Conservation (phyloP, 2,113 vertebrate species). For the Embiotoca jacksoni region DNA sequence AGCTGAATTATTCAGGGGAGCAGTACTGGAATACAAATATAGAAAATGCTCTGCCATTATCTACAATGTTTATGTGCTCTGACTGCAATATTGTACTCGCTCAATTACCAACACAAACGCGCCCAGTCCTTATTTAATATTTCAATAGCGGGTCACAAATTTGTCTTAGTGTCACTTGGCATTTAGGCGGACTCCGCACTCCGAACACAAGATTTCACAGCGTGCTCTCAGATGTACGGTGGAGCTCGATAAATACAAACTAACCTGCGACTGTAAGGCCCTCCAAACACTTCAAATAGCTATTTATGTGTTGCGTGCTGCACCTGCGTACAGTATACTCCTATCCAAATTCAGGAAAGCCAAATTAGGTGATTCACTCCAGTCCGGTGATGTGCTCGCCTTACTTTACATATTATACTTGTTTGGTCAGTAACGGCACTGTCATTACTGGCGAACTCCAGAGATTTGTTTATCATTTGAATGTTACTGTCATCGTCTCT, state of each 20-base stretch:
- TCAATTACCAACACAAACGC: conserved; percentile 57
- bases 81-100: conserved; percentile 26
- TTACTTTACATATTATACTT: conserved; percentile 53
- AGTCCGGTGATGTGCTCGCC: background rate
- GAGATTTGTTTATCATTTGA: conserved; percentile 79
- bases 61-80: conserved; percentile 42
- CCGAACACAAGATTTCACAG: conserved; percentile 34
- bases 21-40: conserved; percentile 72
- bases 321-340: background rate
- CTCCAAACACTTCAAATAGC: conserved; percentile 26
- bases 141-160: conserved; percentile 50
- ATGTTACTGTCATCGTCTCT: conserved; percentile 31
- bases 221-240: conserved; percentile 13
- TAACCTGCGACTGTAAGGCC: conserved; percentile 20
- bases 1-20: conserved; percentile 75
- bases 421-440: conserved; percentile 4
- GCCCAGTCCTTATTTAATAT: conserved; percentile 58
- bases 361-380: conserved; percentile 4
- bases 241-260: conserved; percentile 42
- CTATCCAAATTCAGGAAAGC: conserved; percentile 26
- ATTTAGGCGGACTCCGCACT: conserved; percentile 30
- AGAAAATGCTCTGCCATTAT: conserved; percentile 54
- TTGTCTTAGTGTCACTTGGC: conserved; percentile 49
- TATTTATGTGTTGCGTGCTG: background rate
- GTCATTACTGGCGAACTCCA: background rate